Percentiles rank a stretch among this genome's conserved stretches.
Evolutionary conservation across 2,888 invertebrate species (phyloP).

Genomic region (Noctua fimbriata): DNA sequence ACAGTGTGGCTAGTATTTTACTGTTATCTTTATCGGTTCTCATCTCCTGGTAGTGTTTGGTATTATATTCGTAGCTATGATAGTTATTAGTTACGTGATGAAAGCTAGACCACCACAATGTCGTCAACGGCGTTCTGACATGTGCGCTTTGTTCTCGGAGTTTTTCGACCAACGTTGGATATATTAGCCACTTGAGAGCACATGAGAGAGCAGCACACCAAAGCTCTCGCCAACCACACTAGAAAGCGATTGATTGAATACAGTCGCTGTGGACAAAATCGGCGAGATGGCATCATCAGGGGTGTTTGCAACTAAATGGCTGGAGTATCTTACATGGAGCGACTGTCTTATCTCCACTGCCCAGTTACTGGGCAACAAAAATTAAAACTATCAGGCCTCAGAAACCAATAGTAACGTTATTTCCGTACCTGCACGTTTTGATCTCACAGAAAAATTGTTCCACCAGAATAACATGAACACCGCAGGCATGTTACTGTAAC

Average conservation of each 20-base stretch:
- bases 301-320: background rate
- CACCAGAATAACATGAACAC: constrained; percentile 13
- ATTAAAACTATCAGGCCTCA: background rate
- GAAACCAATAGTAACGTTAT: background rate
- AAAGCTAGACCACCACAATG: background rate
- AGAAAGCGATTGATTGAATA: background rate
- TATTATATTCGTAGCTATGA: constrained; percentile 6
- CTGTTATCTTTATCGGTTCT: constrained; percentile 25
- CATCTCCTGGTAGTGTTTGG: constrained; percentile 22
- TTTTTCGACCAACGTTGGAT: background rate
- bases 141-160: background rate
- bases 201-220: too few species aligned
- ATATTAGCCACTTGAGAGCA: background rate
- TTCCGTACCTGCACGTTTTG: background rate
- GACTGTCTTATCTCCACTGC: background rate
- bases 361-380: background rate
- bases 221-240: background rate
- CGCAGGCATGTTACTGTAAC: constrained; percentile 3
- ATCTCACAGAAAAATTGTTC: background rate
- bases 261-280: background rate
- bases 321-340: background rate
- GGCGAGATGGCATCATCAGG: background rate
- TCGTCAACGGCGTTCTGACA: background rate
- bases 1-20: constrained; percentile 32
- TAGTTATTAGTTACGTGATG: too few species aligned